Evolutionary conservation across 2,113 vertebrate species (phyloP), one percentile per base, ranked within the genome.

Genomic region (Otolemur garnettii): DNA sequence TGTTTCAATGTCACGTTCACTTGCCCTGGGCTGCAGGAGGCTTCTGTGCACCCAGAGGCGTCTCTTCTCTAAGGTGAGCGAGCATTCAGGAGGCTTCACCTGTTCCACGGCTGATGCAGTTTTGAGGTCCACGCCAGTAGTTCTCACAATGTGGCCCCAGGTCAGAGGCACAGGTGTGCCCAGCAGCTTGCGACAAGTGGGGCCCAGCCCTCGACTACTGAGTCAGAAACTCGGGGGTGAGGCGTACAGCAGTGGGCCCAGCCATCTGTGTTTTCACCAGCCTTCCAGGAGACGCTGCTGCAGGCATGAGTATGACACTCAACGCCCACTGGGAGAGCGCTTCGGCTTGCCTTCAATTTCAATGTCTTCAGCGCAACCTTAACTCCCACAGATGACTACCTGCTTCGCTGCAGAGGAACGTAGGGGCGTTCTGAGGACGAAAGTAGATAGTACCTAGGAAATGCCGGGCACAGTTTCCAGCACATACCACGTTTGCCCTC

Each of bases 51-150:
- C 24, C 38, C 81, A 69, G 57, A 59, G 35, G 22, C 21, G n/a
- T n/a, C 50, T 57, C 60, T 64, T n/a, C 62, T 78, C 71, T 9
- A 64, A 80, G 26, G 53, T 1, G 19, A 33, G 50, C 71, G 15
- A 33, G 50, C 71, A 17, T 42, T 30, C 10, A 2, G 17, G 30
- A 22, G 18, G 30, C 3, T 22, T 50, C 7, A 28, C 21, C 50
- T 79, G 50, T 1, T 72, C 28, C 19, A n/a, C 0, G 0, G 12
- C 6, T 35, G 59, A 42, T 11, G 35, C 1, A 22, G 45, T 64
- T 66, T 59, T n/a, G 53, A 85, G 38, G 69, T 66, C 17, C 9
- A 30, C 17, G 22, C 11, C 22, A 55, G n/a, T 0, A 5, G 28
- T n/a, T 78, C n/a, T 92, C 17, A 8, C 69, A 30, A 45, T 26